phyloP scores from a whole-genome alignment of 2,888 invertebrate species.

The Eulithis prunata region DNA sequence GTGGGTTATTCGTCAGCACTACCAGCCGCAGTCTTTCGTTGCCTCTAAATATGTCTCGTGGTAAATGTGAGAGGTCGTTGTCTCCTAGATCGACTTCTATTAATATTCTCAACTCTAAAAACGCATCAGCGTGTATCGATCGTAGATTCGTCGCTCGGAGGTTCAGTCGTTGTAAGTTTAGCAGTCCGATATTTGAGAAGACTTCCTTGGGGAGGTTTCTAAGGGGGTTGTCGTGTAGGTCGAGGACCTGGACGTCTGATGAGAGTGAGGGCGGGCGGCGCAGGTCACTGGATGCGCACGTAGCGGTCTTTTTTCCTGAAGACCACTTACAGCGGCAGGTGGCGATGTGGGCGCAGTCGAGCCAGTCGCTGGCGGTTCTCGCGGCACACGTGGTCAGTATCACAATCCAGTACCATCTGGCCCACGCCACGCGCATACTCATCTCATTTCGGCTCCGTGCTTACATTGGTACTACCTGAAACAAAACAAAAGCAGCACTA shows the following conservation, averaged over 20 bases:
- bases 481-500: constrained; percentile 56
- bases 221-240: constrained; percentile 92
- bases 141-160: constrained; percentile 90
- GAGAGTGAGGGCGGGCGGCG: constrained; percentile 88
- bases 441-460: constrained; percentile 81
- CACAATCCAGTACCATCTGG: constrained; percentile 82
- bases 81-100: constrained; percentile 94
- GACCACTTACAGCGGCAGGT: constrained; percentile 97
- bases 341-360: constrained; percentile 92
- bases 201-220: constrained; percentile 90
- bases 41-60: constrained; percentile 92
- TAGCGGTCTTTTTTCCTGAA: constrained; percentile 94
- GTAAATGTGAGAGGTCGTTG: constrained; percentile 89
- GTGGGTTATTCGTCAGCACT: constrained; percentile 92
- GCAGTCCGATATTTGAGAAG: constrained; percentile 90
- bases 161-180: constrained; percentile 93
- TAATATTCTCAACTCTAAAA: constrained; percentile 92
- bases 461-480: constrained; percentile 81
- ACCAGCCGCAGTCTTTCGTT: constrained; percentile 92
- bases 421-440: constrained; percentile 84
- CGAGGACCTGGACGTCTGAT: constrained; percentile 87
- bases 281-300: constrained; percentile 92
- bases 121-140: constrained; percentile 92
- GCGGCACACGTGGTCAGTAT: constrained; percentile 80
- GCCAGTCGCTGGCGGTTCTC: constrained; percentile 89